phyloP scores from a whole-genome alignment of 2,113 vertebrate genomes.

The Strix uralensis region DNA sequence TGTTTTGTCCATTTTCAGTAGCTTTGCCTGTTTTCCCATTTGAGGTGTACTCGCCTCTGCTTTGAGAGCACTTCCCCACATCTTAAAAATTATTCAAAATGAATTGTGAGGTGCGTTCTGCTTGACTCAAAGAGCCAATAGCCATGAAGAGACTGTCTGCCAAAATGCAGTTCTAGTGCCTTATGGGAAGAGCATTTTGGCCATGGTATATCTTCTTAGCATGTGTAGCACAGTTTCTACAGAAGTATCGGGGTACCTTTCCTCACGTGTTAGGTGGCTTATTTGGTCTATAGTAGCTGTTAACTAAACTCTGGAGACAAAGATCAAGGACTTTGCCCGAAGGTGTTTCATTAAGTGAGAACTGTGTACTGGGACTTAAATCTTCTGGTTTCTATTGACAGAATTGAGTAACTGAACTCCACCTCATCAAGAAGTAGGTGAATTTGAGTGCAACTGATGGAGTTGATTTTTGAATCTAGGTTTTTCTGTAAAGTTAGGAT shows the following conservation, averaged over 20 bases:
- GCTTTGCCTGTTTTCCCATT: background rate
- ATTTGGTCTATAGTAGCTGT: background rate
- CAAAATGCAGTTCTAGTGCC: background rate
- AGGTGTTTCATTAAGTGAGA: background rate
- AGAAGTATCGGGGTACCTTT: background rate
- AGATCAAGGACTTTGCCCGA: background rate
- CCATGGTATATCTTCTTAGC: background rate
- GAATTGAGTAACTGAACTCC: background rate
- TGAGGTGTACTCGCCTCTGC: background rate
- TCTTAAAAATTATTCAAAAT: background rate
- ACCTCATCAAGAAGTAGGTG: background rate
- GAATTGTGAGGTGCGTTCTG: background rate
- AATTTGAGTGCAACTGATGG: background rate
- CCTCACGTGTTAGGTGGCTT: background rate
- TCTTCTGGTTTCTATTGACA: background rate
- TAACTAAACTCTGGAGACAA: background rate
- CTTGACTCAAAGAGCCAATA: background rate
- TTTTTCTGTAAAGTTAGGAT: background rate
- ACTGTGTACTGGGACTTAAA: background rate
- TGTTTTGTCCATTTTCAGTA: background rate
- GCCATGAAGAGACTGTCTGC: background rate
- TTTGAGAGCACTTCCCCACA: background rate
- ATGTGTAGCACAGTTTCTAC: background rate
- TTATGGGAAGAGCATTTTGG: background rate
- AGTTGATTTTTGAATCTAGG: background rate